phyloP scores from a whole-genome alignment of 2,888 invertebrate genomes.

The Cabera pusaria region DNA sequence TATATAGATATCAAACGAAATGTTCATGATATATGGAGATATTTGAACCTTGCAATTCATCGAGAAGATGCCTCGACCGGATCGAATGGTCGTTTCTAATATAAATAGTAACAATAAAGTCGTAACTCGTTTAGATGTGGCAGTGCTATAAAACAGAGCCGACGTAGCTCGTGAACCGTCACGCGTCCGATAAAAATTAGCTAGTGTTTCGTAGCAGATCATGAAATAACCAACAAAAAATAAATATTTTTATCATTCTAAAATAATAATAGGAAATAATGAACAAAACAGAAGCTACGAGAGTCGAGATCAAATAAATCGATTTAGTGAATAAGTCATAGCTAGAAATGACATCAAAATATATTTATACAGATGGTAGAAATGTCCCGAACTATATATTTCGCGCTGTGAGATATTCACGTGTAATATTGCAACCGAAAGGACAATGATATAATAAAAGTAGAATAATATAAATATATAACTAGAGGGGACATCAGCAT shows the following conservation, averaged over 20 bases:
- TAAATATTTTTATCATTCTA: constrained; percentile 57
- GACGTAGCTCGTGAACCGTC: constrained; percentile 31
- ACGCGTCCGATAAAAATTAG: constrained; percentile 37
- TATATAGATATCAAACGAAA: constrained; percentile 37
- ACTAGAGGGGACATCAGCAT: constrained; percentile 17
- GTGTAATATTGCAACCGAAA: constrained; percentile 60
- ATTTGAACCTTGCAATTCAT: constrained; percentile 19
- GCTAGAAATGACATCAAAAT: constrained; percentile 55
- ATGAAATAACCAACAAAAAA: constrained; percentile 56
- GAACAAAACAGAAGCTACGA: constrained; percentile 59
- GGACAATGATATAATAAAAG: constrained; percentile 29
- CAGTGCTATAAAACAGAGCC: constrained; percentile 38
- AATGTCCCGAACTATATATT: constrained; percentile 63
- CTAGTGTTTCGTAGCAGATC: constrained; percentile 47
- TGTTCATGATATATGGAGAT: constrained; percentile 32
- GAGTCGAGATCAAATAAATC: constrained; percentile 69
- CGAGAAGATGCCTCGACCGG: constrained; percentile 14
- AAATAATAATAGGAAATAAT: constrained; percentile 47
- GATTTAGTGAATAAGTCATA: constrained; percentile 70
- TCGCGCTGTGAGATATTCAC: constrained; percentile 76
- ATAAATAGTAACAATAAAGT: constrained; percentile 21
- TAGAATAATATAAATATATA: constrained; percentile 22
- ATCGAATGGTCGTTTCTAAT: constrained; percentile 10
- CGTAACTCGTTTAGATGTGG: constrained; percentile 52
- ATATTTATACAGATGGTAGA: constrained; percentile 28